Conservation (phyloP, 2,797 vertebrate species). For the Sebastes itinus region DNA sequence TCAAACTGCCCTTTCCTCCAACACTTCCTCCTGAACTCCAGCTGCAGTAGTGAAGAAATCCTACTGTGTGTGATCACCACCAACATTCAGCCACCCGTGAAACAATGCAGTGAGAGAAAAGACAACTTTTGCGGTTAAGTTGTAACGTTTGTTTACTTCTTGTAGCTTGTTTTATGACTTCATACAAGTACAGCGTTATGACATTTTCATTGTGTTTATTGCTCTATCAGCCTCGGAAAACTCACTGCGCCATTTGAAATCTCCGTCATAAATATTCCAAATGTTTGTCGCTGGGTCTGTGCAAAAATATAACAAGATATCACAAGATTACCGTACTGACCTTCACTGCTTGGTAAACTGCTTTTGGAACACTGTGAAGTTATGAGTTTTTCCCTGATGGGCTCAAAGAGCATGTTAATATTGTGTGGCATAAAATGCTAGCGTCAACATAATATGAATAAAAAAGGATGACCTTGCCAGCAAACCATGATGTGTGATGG, state of each 20-base stretch:
- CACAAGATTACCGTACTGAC: slow-evolving; percentile 41
- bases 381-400: slow-evolving; percentile 38
- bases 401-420: slow-evolving; percentile 31
- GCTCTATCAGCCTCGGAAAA: slow-evolving; percentile 32
- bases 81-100: neutral
- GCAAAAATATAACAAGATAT: slow-evolving; percentile 13
- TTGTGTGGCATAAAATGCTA: slow-evolving; percentile 10
- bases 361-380: slow-evolving; percentile 12
- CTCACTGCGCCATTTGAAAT: slow-evolving; percentile 29
- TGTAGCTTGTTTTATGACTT: slow-evolving; percentile 31
- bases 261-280: slow-evolving; percentile 58
- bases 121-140: neutral
- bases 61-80: neutral
- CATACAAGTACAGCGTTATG: slow-evolving; percentile 3
- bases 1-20: slow-evolving; percentile 14
- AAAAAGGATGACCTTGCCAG: neutral
- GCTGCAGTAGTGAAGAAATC: neutral
- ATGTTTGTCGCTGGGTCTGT: slow-evolving; percentile 1
- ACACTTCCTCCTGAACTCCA: neutral
- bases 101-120: neutral
- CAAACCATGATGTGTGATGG: slow-evolving; percentile 10
- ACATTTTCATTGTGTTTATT: slow-evolving; percentile 38
- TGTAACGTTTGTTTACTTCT: neutral
- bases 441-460: slow-evolving; percentile 10
- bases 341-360: slow-evolving; percentile 46